Evolutionary conservation across 1,140 invertebrate species (phyloP).

Genomic region (Andrena cerasifolii): DNA sequence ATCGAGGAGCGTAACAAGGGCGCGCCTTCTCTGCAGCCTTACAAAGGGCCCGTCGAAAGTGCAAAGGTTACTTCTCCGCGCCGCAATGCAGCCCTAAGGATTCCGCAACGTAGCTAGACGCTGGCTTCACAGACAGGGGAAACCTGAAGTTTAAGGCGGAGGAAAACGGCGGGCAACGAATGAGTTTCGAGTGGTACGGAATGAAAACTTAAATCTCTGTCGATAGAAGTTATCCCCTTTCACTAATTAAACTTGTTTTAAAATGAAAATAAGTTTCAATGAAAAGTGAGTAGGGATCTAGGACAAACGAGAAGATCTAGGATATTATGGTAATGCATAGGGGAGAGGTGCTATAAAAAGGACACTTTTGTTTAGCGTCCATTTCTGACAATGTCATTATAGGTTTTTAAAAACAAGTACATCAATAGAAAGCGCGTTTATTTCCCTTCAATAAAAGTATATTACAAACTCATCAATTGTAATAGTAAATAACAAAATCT

Average conservation of each 20-base stretch:
- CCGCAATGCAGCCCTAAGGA: slow-evolving; percentile 33
- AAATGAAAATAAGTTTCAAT: too few relatives aligned
- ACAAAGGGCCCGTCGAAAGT: slow-evolving; percentile 37
- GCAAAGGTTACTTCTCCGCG: slow-evolving; percentile 19
- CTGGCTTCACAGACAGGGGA: slow-evolving; percentile 21
- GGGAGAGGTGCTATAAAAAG: too few relatives aligned
- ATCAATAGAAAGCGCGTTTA: too few relatives aligned
- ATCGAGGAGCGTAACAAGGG: neutral
- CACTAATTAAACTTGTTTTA: slow-evolving; percentile 1
- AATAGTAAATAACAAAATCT: too few relatives aligned
- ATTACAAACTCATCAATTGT: too few relatives aligned
- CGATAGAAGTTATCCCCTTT: neutral
- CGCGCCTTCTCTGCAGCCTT: slow-evolving; percentile 19
- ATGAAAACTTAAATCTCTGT: neutral
- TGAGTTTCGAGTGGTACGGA: neutral
- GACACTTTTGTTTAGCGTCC: too few relatives aligned
- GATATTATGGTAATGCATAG: too few relatives aligned
- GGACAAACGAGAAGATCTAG: too few relatives aligned
- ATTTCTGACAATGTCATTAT: too few relatives aligned
- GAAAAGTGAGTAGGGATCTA: too few relatives aligned
- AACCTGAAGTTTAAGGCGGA: neutral
- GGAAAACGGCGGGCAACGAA: slow-evolving; percentile 23
- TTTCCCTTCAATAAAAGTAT: too few relatives aligned
- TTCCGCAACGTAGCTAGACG: slow-evolving; percentile 47
- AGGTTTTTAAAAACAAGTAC: too few relatives aligned